phyloP scores from a whole-genome alignment of 2,888 invertebrate species.

The Archips crataeganus region DNA sequence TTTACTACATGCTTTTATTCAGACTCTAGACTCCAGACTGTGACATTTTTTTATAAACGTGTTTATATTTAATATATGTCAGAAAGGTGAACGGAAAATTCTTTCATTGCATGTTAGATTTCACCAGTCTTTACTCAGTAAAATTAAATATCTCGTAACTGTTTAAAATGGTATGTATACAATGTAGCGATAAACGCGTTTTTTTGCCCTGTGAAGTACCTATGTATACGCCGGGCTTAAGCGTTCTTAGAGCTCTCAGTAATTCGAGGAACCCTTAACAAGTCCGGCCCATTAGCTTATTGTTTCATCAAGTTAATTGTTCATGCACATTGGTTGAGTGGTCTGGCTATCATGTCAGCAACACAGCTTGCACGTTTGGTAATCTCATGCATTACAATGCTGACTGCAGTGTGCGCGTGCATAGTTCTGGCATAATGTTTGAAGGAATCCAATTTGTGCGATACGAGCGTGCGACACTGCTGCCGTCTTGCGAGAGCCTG shows the following conservation, averaged over 20 bases:
- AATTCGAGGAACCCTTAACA: slow-evolving; percentile 13
- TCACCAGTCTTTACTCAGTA: too few species aligned
- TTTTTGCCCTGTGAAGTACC: not conserved
- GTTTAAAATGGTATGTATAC: too few species aligned
- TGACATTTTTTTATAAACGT: too few species aligned
- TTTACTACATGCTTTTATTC: too few species aligned
- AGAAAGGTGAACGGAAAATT: too few species aligned
- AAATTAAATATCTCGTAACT: too few species aligned
- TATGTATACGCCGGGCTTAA: not conserved
- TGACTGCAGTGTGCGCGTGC: slow-evolving; percentile 28
- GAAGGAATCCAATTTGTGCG: slow-evolving; percentile 39
- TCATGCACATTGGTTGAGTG: slow-evolving; percentile 31
- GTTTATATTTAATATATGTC: too few species aligned
- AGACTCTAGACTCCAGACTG: too few species aligned
- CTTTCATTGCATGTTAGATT: too few species aligned
- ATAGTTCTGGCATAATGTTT: slow-evolving; percentile 29
- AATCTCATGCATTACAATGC: slow-evolving; percentile 42
- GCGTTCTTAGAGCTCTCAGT: not conserved
- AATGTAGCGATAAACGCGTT: not conserved
- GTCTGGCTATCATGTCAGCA: slow-evolving; percentile 24
- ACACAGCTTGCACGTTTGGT: slow-evolving; percentile 36
- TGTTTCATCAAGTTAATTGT: slow-evolving; percentile 40
- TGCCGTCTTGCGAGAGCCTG: slow-evolving; percentile 25
- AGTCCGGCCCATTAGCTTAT: slow-evolving; percentile 9
- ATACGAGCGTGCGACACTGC: slow-evolving; percentile 17